Evolutionary conservation across 2,888 invertebrate species (phyloP), one percentile per base, ranked within the genome.

Genomic region (Aleiodes testaceus): DNA sequence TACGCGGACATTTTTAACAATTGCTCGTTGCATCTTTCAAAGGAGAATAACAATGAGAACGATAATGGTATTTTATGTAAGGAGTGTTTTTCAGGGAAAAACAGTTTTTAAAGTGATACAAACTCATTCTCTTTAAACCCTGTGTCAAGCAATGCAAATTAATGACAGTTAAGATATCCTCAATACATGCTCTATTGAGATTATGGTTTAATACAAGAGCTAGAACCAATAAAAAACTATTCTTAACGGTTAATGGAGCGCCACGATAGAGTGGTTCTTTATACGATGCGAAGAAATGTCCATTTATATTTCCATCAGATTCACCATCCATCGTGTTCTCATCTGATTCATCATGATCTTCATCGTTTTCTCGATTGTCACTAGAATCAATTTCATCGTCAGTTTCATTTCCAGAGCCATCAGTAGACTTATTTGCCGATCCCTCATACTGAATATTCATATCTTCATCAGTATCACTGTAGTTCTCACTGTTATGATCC

Each of bases 81-180:
- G 9, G 5, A 4, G 12, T n/a, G 2, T 47, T n/a, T 11, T 11
- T n/a, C 18, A 66, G 47, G 4, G 12, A n/a, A 20, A 73, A 71
- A 30, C n/a, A 71, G 50, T 65, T 70, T 49, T 63, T 42, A n/a
- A 73, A 73, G 12, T 50, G 52, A 47, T 49, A 71, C n/a, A 73
- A 16, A n/a, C 68, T 65, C 16, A 68, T 68, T 18, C 18, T 42
- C 12, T 64, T 42, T 11, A 45, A 44, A 12, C 30, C 55, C 18
- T 59, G 65, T 11, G 4, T 22, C 9, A 59, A 22, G 16, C 68
- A 72, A 63, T 74, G 71, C 1, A 69, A 30, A 42, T 69, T 45
- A 4, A 71, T 16, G 1, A 69, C 16, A 5, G 26, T 22, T 3
- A 74, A 49, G 2, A 74, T 66, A 52, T 69, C 74, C 11, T 49